A percentile compares a stretch with the other conserved stretches of the same genome.
These are phyloP conservation scores for Euleptes europaea DNA, from an alignment of 2,113 vertebrate genomes.

Conservation along the genomic window DNA sequence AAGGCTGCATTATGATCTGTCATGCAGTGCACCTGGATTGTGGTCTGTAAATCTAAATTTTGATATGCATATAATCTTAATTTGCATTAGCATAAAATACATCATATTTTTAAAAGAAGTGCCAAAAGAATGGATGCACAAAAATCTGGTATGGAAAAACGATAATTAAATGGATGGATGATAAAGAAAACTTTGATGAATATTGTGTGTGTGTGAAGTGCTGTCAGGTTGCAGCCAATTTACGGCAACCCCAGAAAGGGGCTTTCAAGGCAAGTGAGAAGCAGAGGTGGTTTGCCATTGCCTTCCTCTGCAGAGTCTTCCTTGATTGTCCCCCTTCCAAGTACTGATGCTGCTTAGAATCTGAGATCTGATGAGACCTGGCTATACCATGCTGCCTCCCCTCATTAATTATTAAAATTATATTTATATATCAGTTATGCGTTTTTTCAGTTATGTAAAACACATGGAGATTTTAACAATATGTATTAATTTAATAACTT, in stretches of 20 bases:
- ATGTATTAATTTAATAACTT: conserved; percentile 7
- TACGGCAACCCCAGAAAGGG: too few species aligned
- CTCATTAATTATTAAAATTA: not conserved
- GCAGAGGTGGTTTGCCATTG: too few species aligned
- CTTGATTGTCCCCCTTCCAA: too few species aligned
- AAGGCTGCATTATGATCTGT: not conserved
- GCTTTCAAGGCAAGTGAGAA: too few species aligned
- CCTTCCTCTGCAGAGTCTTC: too few species aligned
- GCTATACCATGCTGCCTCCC: too few species aligned
- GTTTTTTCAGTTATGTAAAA: not conserved
- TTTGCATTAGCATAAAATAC: not conserved
- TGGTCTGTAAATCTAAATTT: not conserved
- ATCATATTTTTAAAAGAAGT: too few species aligned
- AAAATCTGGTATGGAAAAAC: not conserved
- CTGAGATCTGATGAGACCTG: too few species aligned
- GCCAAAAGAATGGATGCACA: not conserved
- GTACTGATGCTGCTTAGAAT: too few species aligned
- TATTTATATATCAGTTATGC: not conserved
- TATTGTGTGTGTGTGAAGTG: too few species aligned
- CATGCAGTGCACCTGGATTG: not conserved
- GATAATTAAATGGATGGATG: not conserved
- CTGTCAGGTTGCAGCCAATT: too few species aligned
- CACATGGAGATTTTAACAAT: not conserved
- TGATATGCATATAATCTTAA: not conserved
- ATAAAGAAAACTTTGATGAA: not conserved